Evolutionary conservation across 2,113 vertebrate genomes (phyloP), one percentile per base, ranked within the genome.

Genomic region (Actinemys pallida): DNA sequence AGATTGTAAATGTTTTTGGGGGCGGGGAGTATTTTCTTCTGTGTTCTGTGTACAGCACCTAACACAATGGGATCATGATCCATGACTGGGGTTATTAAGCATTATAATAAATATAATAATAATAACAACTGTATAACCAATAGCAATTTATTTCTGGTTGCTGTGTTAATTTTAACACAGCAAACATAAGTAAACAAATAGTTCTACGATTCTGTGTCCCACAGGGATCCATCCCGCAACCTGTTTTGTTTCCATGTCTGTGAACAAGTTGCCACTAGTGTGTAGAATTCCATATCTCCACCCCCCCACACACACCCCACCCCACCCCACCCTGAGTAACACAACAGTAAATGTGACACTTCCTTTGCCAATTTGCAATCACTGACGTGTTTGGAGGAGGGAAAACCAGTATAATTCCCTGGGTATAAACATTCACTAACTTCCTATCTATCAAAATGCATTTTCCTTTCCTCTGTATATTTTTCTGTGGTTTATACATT

Each of bases 191-290:
- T 10, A 56, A 86, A 87, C 87, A 62, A 49, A 90, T 35, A 16
- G 14, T 65, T 65, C 31, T 16, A 35, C 31, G 14, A 65, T 65
- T 35, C 29, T 89, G 54, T 12, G 2, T 59, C 39, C 39, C 54
- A 3, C 2, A 22, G 47, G 39, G 69, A 57, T 78, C 31, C 52
- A 84, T 82, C 10, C 31, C 49, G 2, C 13, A 57, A 39, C 6
- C 35, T 3, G 0, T 3, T 0, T 52, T 50, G 69, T 1, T 76
- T 27, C 1, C 8, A 56, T 50, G 80, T 92, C 22, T 39, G 47
- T 27, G 35, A 69, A 83, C 47, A 25, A 69, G 31, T 39, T 89
- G 78, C 81, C 0, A 0, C 81, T 50, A 84, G 11, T 1, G 35
- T 62, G 50, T 49, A 53, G 57, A 76, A 87, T 45, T 81, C 75